These are phyloP conservation scores for Upupa epops DNA, from an alignment of 2,113 vertebrate genomes.

Conservation along the genomic window DNA sequence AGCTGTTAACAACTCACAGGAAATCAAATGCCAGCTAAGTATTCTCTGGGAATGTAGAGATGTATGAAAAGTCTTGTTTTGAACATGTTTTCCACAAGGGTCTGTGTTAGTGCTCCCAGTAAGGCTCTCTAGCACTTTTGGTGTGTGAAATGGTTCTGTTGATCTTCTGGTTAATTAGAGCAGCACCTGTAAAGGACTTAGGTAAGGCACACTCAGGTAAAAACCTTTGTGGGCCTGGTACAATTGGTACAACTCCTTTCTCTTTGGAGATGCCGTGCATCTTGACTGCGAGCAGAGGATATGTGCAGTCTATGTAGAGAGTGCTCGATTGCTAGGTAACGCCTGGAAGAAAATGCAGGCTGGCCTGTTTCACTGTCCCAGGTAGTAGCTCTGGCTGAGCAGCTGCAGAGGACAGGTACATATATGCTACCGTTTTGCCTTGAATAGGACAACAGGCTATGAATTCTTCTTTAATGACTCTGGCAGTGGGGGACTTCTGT, in stretches of 20 bases:
- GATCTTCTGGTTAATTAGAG: not conserved
- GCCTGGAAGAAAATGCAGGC: not conserved
- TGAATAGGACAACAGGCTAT: not conserved
- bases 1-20: not conserved
- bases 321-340: not conserved
- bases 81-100: accelerated
- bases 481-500: not conserved
- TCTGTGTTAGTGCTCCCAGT: not conserved
- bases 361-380: not conserved
- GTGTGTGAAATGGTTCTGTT: not conserved
- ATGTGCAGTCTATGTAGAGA: not conserved
- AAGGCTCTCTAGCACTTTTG: not conserved
- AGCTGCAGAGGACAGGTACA: not conserved
- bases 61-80: not conserved
- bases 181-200: not conserved
- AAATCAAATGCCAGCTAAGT: not conserved
- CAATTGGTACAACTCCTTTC: not conserved
- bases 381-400: not conserved
- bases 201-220: not conserved
- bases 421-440: not conserved
- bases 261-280: not conserved
- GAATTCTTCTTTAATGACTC: slow-evolving; percentile 23
- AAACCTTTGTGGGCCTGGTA: not conserved
- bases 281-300: not conserved
- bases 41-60: not conserved